Conservation (phyloP, 2,113 vertebrate genomes). For the cattle (Bos taurus) region DNA sequence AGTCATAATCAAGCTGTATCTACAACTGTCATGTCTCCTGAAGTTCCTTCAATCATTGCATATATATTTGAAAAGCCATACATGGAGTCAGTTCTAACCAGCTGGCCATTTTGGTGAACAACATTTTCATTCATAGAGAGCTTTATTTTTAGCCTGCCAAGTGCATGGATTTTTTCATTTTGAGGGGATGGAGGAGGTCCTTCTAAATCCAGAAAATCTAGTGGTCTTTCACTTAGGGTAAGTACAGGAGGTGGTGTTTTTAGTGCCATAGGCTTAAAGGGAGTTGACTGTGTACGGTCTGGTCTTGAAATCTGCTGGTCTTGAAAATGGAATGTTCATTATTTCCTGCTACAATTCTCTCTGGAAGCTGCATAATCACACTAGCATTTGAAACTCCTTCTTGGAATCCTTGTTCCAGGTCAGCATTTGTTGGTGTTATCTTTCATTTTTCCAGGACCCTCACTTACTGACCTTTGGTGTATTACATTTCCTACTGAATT, state of each 20-base stretch:
- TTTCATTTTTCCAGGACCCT: slow-evolving; percentile 95
- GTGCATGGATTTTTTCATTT: not conserved
- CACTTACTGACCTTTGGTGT: slow-evolving; percentile 97
- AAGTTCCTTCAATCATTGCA: not conserved
- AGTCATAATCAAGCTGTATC: not conserved
- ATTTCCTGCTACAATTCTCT: slow-evolving; percentile 91
- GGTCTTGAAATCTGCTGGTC: not conserved
- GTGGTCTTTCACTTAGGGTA: not conserved
- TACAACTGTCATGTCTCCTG: not conserved
- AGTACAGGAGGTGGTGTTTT: not conserved
- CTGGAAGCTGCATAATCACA: slow-evolving; percentile 94
- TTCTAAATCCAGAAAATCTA: not conserved
- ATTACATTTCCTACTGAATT: slow-evolving; percentile 96
- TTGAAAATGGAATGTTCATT: not conserved
- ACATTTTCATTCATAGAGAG: not conserved
- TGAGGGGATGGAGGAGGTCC: not conserved
- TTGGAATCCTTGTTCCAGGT: slow-evolving; percentile 74
- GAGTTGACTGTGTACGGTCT: not conserved
- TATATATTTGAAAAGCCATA: not conserved
- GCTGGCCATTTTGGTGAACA: not conserved
- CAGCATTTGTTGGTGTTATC: slow-evolving; percentile 85
- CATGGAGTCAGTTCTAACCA: not conserved
- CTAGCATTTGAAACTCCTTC: slow-evolving; percentile 82
- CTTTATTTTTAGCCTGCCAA: not conserved
- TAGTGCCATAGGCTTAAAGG: not conserved